Base-by-base conservation (phyloP, 2,888 invertebrate species). In the Dasysyrphus albostriatus region DNA sequence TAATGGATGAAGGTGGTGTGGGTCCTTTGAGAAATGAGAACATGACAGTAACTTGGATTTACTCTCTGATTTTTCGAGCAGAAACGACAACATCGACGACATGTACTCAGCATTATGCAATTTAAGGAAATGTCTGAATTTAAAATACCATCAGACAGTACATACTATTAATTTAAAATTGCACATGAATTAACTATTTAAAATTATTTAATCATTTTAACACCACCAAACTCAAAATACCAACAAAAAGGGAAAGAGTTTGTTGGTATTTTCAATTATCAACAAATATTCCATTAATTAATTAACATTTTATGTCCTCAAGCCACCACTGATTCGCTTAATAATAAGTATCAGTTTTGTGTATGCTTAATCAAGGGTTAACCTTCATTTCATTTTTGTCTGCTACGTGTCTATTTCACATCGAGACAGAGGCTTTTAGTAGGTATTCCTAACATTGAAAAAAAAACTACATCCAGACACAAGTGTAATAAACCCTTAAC, bases 11-110 rank as follows among this genome's bases (percentile, higher is more conserved):
- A 63, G 8, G n/a, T 16, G n/a, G n/a, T 16, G n/a, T 34, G 16
- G 10, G 37, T 59, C 4, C 44, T 42, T 29, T 44, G 63, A 44
- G 24, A 44, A 29, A 63, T 44, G n/a, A 63, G n/a, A 63, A 44
- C 42, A 8, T 63, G 24, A 63, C 42, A 63, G 29, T 9, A 63
- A 44, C 14, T 24, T 14, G 29, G 63, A 44, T 42, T 61, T 19
- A 58, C 37, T 12, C 51, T 24, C 12, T 51, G 51, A 51, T 51
- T 51, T 51, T 51, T 51, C 2, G 3, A 51, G 10, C 10, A 5
- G 12, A 2, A 9, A 0, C 4, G 19, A 49, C 10, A 24, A 51
- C 24, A 51, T 2, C 51, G 5, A 51, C 10, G 24, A 49, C 9
- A 9, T 42, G 12, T 51, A 49, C 19, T 5, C 10, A 5, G 5